These are phyloP conservation scores for Pandemis heparana DNA, from an alignment of 2,888 invertebrate species.

Conservation along the genomic window DNA sequence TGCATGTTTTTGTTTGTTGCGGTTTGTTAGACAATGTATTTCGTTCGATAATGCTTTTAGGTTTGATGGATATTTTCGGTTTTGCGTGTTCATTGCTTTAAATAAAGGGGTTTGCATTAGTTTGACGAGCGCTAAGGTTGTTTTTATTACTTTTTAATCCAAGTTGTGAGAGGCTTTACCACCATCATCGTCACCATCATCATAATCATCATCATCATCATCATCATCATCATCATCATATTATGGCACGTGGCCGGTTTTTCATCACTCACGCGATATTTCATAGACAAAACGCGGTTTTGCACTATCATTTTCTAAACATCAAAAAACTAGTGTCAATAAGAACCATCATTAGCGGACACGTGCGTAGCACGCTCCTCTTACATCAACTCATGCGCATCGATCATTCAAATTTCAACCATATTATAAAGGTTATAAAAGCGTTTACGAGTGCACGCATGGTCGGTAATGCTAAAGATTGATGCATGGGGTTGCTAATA, in stretches of 20 bases:
- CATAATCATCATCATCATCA: too few relatives aligned
- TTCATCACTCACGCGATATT: background rate
- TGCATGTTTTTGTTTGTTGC: constrained; percentile 54
- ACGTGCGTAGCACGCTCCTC: constrained; percentile 21
- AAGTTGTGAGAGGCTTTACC: too few relatives aligned
- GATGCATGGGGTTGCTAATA: background rate
- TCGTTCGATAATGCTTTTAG: constrained; percentile 36
- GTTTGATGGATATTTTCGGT: constrained; percentile 33
- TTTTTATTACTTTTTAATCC: background rate
- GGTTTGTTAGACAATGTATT: constrained; percentile 40
- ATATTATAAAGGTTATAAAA: background rate
- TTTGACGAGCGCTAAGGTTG: background rate
- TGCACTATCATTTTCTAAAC: constrained; percentile 4
- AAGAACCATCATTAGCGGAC: constrained; percentile 13
- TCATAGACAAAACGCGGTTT: background rate
- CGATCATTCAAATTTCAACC: background rate
- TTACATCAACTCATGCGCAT: constrained; percentile 1
- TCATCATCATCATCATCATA: too few relatives aligned
- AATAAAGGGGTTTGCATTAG: background rate
- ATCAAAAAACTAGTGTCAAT: constrained; percentile 14
- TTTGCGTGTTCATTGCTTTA: constrained; percentile 34
- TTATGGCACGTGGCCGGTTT: background rate
- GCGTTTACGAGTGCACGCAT: background rate
- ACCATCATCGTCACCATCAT: too few relatives aligned
- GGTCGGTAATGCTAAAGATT: background rate